Evolutionary conservation across 1,140 invertebrate genomes (phyloP).

Genomic region (Tetraneura akinire): DNA sequence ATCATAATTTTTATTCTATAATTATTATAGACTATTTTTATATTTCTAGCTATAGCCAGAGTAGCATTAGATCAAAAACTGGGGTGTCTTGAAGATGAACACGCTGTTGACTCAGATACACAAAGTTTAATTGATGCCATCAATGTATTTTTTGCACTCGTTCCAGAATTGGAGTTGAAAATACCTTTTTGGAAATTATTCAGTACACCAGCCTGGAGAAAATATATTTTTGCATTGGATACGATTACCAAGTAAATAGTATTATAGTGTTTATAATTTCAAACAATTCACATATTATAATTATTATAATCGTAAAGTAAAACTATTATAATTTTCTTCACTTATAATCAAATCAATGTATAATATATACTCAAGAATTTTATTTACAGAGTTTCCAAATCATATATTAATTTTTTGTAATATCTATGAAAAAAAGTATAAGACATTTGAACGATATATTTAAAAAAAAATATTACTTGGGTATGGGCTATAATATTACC

Average conservation of each 20-base stretch:
- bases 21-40: neutral
- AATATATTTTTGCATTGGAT: constrained; percentile 74
- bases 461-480: too few species aligned
- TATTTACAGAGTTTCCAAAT: too few species aligned
- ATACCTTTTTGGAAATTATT: constrained; percentile 80
- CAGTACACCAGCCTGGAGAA: constrained; percentile 72
- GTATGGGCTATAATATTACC: too few species aligned
- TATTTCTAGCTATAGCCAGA: constrained; percentile 71
- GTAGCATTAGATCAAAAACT: constrained; percentile 78
- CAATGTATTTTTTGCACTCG: constrained; percentile 77
- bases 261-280: too few species aligned
- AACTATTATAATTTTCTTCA: too few species aligned
- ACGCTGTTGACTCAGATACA: constrained; percentile 66
- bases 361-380: too few species aligned
- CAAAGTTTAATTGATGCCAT: constrained; percentile 76
- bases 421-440: too few species aligned
- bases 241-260: constrained; percentile 67
- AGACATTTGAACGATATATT: too few species aligned
- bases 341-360: too few species aligned
- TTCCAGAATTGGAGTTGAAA: constrained; percentile 75
- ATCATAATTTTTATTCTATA: neutral
- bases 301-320: too few species aligned
- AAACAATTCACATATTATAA: too few species aligned
- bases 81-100: constrained; percentile 69
- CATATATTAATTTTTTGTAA: too few species aligned